Percentiles rank a stretch among this genome's conserved stretches.
These are phyloP conservation scores for Zeuzera pyrina DNA, from an alignment of 2,888 invertebrate species.

Conservation along the genomic window DNA sequence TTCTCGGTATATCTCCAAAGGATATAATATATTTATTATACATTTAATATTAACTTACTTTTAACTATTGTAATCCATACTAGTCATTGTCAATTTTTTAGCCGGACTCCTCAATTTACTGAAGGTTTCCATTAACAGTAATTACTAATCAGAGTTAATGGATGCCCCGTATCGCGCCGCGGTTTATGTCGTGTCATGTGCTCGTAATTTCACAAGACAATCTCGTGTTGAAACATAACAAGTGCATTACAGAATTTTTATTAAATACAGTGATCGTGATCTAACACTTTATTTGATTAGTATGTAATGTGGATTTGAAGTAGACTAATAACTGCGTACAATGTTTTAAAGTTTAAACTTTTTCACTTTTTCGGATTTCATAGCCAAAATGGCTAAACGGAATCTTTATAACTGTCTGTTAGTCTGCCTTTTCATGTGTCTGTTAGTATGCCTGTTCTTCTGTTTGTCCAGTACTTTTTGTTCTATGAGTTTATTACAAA, in stretches of 20 bases:
- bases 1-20: no score
- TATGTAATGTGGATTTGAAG: neutral
- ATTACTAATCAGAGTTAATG: conserved; percentile 48
- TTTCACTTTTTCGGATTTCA: no score
- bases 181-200: conserved; percentile 30
- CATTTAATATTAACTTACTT: no score
- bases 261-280: neutral
- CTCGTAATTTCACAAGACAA: conserved; percentile 16
- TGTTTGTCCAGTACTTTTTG: no score
- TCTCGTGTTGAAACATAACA: conserved; percentile 5
- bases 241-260: neutral
- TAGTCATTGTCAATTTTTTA: conserved; percentile 9
- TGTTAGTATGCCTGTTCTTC: no score
- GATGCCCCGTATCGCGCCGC: conserved; percentile 22
- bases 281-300: neutral
- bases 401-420: no score
- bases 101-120: conserved; percentile 15
- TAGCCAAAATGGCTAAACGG: no score
- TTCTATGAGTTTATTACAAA: no score
- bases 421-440: no score
- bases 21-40: no score
- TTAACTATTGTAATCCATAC: neutral
- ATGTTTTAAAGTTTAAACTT: no score
- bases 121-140: conserved; percentile 32
- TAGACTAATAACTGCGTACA: no score